Percentiles rank a stretch among this genome's conserved stretches.
These are phyloP conservation scores for Exephanes ischioxanthus DNA, from an alignment of 2,888 invertebrate species.

Conservation along the genomic window DNA sequence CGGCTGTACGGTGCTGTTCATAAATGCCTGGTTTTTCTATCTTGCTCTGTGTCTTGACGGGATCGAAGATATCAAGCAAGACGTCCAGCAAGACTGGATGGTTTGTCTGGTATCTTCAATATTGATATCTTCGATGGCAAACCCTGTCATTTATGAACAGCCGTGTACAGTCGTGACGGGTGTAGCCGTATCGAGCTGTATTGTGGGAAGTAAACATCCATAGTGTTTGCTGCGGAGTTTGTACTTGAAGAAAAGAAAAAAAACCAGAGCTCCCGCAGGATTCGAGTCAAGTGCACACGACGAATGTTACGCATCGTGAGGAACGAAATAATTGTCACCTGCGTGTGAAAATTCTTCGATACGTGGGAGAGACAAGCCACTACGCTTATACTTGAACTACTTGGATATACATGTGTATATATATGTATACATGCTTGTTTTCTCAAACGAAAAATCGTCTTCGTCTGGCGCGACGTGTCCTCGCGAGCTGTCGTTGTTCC, in stretches of 20 bases:
- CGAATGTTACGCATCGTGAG: conserved; percentile 51
- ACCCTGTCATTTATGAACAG: too few relatives aligned
- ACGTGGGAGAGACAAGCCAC: conserved; percentile 33
- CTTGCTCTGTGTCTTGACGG: too few relatives aligned
- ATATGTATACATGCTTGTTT: conserved; percentile 23
- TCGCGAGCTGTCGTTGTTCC: conserved; percentile 48
- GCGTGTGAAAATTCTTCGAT: conserved; percentile 65
- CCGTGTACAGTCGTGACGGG: not conserved
- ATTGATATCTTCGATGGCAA: too few relatives aligned
- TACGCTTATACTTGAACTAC: conserved; percentile 66
- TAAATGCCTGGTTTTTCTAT: too few relatives aligned
- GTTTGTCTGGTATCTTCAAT: too few relatives aligned
- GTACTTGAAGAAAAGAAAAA: conserved; percentile 47
- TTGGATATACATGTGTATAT: conserved; percentile 44
- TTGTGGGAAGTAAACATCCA: conserved; percentile 43
- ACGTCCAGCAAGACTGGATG: too few relatives aligned
- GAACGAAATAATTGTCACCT: conserved; percentile 68
- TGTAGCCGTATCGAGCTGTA: conserved; percentile 8
- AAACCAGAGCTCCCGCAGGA: conserved; percentile 26
- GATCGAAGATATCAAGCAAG: too few relatives aligned
- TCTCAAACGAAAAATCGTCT: conserved; percentile 30
- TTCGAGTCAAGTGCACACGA: conserved; percentile 57
- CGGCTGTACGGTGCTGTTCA: not conserved
- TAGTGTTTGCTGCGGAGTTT: conserved; percentile 51
- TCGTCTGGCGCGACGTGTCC: conserved; percentile 31